Conservation (phyloP, 2,113 vertebrate genomes). For the Phalacrocorax aristotelis region DNA sequence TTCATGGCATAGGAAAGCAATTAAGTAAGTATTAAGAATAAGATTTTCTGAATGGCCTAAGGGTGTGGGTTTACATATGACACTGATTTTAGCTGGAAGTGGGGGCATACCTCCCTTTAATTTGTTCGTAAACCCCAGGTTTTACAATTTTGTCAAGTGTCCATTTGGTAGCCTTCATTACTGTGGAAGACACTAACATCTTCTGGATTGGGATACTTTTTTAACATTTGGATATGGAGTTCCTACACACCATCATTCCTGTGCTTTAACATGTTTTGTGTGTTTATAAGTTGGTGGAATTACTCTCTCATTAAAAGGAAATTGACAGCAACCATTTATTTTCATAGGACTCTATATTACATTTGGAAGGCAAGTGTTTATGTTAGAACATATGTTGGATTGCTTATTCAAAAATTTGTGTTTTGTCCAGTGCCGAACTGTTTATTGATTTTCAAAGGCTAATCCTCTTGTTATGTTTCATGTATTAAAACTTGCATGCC, state of each 20-base stretch:
- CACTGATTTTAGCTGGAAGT: neutral
- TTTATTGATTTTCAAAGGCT: constrained; percentile 63
- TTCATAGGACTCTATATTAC: constrained; percentile 67
- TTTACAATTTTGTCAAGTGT: neutral
- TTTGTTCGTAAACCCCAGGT: neutral
- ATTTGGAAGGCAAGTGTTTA: constrained; percentile 71
- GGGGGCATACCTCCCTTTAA: neutral
- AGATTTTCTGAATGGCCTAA: neutral
- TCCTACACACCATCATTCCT: neutral
- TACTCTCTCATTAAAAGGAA: constrained; percentile 62
- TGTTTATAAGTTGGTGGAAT: constrained; percentile 47
- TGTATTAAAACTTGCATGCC: constrained; percentile 72
- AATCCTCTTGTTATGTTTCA: constrained; percentile 67
- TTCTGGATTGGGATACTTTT: neutral
- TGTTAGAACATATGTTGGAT: constrained; percentile 67
- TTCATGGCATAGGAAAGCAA: neutral
- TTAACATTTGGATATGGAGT: constrained; percentile 2
- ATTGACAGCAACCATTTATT: constrained; percentile 73
- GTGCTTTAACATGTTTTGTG: constrained; percentile 21
- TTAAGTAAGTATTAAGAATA: neutral
- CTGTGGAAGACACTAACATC: neutral
- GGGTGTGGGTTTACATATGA: neutral
- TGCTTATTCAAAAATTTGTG: constrained; percentile 58
- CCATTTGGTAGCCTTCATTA: neutral
- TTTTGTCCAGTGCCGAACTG: constrained; percentile 64